Base-by-base conservation (phyloP, 1,140 invertebrate genomes). In the Meloidogyne hapla region DNA sequence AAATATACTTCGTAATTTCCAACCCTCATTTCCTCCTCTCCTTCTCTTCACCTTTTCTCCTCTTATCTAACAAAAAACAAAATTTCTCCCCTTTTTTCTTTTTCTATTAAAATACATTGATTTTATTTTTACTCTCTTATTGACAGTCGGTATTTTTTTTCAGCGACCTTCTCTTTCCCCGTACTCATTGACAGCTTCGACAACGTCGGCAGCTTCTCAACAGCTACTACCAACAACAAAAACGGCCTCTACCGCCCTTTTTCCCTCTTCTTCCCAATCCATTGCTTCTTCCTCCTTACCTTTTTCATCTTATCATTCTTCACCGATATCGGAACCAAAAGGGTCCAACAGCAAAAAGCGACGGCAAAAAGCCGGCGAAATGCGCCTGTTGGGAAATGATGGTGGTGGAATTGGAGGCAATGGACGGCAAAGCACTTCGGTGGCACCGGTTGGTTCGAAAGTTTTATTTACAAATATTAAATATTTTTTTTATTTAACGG, bases 281-380 rank as follows among this genome's bases (percentile, higher is more conserved):
- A 56, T 56, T 56, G 48, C 48, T 56, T 56, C 48, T 56, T 56
- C 48, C 12, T 56, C 48, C n/a, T 56, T 56, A 56, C 48, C 48
- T n/a, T 56, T 56, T 56, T 56, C 48, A 56, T 56, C 48, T 56
- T 56, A 56, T 56, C 48, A 56, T 56, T 56, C 48, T 56, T 56
- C 48, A 56, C 48, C n/a, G n/a, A 15, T 56, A 56, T 56, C 48
- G 18, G 48, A 56, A 45, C 13, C 42, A 45, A 45, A 45, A 56
- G n/a, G 48, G 48, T 56, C 18, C 12, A 56, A 9, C 48, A 56
- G 18, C 48, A 56, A 56, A 56, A 56, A 13, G 6, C 48, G n/a
- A 56, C 48, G 48, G 48, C 48, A 56, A 56, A 56, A 56, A 56
- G n/a, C 48, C n/a, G 6, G 48, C 18, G 48, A 56, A 56, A 56